Evolutionary conservation across 2,888 invertebrate genomes (phyloP).

Genomic region (Euphydryas editha): DNA sequence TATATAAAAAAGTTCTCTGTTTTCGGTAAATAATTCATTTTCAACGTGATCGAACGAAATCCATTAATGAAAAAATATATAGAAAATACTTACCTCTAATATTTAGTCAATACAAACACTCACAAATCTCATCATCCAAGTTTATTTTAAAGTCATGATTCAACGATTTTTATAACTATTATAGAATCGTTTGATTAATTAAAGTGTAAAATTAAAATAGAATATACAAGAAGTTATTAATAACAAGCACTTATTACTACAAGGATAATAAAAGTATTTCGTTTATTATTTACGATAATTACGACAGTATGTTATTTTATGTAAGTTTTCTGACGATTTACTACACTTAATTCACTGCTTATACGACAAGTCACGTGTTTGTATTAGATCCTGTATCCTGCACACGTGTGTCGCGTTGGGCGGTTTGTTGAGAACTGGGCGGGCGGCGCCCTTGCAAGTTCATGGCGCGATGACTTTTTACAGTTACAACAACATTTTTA

Average conservation of each 20-base stretch:
- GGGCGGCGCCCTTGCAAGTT: slow-evolving; percentile 76
- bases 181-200: background rate
- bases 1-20: too few species aligned
- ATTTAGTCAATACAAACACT: background rate
- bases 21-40: too few species aligned
- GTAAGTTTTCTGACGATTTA: slow-evolving; percentile 7
- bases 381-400: slow-evolving; percentile 1
- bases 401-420: slow-evolving; percentile 63
- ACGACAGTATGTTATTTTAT: slow-evolving; percentile 8
- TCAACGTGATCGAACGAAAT: background rate
- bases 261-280: background rate
- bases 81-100: slow-evolving; percentile 1
- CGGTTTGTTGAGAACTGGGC: slow-evolving; percentile 76
- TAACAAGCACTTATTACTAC: slow-evolving; percentile 9
- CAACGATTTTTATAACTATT: background rate
- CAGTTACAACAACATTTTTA: slow-evolving; percentile 28
- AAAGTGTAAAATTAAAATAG: background rate
- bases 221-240: background rate
- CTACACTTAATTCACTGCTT: slow-evolving; percentile 33
- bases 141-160: background rate
- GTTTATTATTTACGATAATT: background rate
- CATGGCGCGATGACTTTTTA: slow-evolving; percentile 61
- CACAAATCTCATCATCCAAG: background rate
- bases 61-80: background rate
- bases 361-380: slow-evolving; percentile 32